Conservation (phyloP, 2,797 vertebrate genomes). For the Trachops cirrhosus region DNA sequence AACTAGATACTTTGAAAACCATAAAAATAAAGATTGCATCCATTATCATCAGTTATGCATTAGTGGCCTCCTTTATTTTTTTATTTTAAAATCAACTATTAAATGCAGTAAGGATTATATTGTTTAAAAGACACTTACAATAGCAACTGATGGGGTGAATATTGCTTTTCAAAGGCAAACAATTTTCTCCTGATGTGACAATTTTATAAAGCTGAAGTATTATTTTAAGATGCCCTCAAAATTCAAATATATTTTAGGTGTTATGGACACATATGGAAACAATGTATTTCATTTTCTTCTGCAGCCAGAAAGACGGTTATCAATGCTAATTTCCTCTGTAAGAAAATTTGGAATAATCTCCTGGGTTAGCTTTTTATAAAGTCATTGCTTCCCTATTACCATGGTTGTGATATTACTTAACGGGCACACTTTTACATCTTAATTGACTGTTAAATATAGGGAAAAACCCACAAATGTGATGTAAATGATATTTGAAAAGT, state of each 20-base stretch:
- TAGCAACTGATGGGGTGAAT: neutral
- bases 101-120: neutral
- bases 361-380: neutral
- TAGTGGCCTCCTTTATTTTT: neutral
- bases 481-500: constrained; percentile 59
- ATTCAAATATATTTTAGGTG: constrained; percentile 12
- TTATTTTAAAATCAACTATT: neutral
- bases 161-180: neutral
- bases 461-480: constrained; percentile 28
- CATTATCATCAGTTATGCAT: neutral
- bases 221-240: constrained; percentile 24
- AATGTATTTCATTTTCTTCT: constrained; percentile 40
- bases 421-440: constrained; percentile 50
- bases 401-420: constrained; percentile 34
- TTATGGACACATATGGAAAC: constrained; percentile 14
- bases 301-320: constrained; percentile 2
- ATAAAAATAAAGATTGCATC: neutral
- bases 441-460: constrained; percentile 54
- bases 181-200: constrained; percentile 1
- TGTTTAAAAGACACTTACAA: neutral
- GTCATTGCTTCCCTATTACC: neutral
- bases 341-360: neutral
- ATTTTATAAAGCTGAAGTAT: neutral
- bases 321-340: neutral
- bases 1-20: neutral